Base-by-base conservation (phyloP, 1,140 invertebrate genomes). In the Berghia stephanieae region DNA sequence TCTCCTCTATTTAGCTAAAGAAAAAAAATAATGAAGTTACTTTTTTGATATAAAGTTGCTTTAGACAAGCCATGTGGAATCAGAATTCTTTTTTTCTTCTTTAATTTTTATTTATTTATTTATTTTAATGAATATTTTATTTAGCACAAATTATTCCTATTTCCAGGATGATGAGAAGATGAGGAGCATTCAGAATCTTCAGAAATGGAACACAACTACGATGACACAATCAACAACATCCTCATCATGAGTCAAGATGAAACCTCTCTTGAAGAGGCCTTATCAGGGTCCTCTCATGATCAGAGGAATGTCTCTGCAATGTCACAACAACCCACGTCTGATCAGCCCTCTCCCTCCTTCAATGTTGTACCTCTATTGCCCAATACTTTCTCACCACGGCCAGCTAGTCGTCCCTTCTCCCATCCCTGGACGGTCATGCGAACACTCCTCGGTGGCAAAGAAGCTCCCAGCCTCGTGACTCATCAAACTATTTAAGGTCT, bases 171-270 rank as follows among this genome's bases (percentile, higher is more conserved):
- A 31, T 75, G 78, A 31, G 81, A 83, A 40, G 85, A 87, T 34
- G 77, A 81, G 27, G 86, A 87, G 76, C 84, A 83, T 74, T 80
- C 80, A 4, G 84, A 86, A 74, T 66, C 74, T 3, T 76, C 60
- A 49, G 74, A 76, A 34, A 75, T 84, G 38, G 82, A 84, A 79
- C 84, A 86, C 80, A 83, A 83, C 72, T 86, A 85, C 78, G 85
- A 86, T 70, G 85, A 86, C 79, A 80, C 77, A 49, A 71, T 78
- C 52, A 79, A 75, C 63, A 72, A 73, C 63, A 76, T 76, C 27
- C 38, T 79, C 31, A 73, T 79, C 13, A 63, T 79, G 3, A 73
- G 71, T 24, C 75, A 73, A n/a, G 75, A 76, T 38, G 74, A 76
- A 44, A 38, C 74, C 24, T 27, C 63, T 0, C 63, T 76, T 2